Percentiles rank a stretch among this genome's conserved stretches.
Conservation (phyloP, 1,140 invertebrate genomes). For the Zaprionus vittiger region DNA sequence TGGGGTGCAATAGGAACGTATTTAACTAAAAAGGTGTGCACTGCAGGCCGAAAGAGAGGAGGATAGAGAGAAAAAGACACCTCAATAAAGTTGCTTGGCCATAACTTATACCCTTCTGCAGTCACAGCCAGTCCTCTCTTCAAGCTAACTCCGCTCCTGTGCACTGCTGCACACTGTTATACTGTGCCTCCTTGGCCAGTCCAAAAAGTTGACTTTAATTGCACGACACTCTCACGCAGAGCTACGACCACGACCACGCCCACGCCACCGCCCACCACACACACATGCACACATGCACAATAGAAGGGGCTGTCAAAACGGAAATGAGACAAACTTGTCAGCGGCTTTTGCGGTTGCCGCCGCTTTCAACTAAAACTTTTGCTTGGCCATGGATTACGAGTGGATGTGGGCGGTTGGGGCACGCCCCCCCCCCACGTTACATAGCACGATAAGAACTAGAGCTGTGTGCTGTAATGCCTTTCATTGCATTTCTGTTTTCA, state of each 20-base stretch:
- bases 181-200: neutral
- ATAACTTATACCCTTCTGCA: neutral
- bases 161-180: neutral
- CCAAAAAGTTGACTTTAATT: slow-evolving; percentile 70
- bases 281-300: slow-evolving; percentile 9
- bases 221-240: slow-evolving; percentile 41
- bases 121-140: too few species aligned
- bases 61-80: neutral
- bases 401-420: neutral
- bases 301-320: slow-evolving; percentile 50
- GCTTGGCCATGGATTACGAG: slow-evolving; percentile 20
- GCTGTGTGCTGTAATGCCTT: slow-evolving; percentile 30
- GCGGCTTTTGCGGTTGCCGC: slow-evolving; percentile 46
- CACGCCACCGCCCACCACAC: neutral
- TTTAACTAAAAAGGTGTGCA: neutral
- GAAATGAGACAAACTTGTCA: slow-evolving; percentile 73
- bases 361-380: slow-evolving; percentile 26
- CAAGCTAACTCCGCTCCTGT: slow-evolving; percentile 16
- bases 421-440: neutral
- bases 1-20: neutral
- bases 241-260: neutral
- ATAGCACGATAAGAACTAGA: slow-evolving; percentile 15
- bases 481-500: slow-evolving; percentile 47
- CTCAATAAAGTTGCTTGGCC: too few species aligned
- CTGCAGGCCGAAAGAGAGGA: neutral